These are phyloP conservation scores for Regulus satrapa DNA, from an alignment of 2,113 vertebrate genomes.

Conservation along the genomic window DNA sequence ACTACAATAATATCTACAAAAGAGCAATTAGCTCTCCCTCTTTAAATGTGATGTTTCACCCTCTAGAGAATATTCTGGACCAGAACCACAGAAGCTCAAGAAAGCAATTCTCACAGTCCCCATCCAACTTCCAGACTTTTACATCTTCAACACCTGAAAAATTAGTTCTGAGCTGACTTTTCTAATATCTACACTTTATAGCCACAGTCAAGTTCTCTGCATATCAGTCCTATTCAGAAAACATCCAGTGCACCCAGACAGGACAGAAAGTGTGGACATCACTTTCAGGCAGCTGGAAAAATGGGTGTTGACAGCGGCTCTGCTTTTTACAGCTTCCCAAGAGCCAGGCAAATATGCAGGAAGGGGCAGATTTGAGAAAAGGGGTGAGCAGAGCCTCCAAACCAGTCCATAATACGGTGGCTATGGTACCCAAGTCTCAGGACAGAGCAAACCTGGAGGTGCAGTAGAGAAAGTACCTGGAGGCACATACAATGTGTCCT, in stretches of 20 bases:
- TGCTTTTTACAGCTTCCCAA: background rate
- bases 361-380: background rate
- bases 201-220: background rate
- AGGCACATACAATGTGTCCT: background rate
- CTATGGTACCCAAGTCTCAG: background rate
- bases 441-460: background rate
- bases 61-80: background rate
- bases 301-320: background rate
- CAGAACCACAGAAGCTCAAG: background rate
- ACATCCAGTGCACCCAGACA: background rate
- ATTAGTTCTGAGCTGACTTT: background rate
- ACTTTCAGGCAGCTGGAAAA: background rate
- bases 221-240: background rate
- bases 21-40: background rate
- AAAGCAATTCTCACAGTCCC: background rate
- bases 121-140: background rate
- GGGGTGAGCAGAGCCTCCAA: background rate
- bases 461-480: background rate
- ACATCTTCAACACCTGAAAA: background rate
- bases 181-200: background rate
- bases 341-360: background rate
- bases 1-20: background rate
- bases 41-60: background rate
- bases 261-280: background rate
- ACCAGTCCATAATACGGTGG: background rate